Conservation (phyloP, 2,888 invertebrate genomes). For the Fabriciana adippe region DNA sequence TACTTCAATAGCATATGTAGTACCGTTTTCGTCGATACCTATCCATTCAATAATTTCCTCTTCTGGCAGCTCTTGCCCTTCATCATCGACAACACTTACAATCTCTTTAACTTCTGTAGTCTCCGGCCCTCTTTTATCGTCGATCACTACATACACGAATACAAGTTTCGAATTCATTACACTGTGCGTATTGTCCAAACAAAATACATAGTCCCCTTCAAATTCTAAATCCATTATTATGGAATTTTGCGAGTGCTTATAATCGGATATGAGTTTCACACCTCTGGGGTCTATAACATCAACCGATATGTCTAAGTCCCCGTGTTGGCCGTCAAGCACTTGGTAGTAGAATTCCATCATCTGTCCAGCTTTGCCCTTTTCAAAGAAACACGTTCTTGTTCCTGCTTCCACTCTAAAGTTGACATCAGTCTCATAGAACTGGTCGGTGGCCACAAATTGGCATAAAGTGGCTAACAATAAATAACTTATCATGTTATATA, state of each 20-base stretch:
- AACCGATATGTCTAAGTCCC: constrained; percentile 92
- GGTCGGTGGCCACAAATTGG: constrained; percentile 45
- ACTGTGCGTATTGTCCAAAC: constrained; percentile 93
- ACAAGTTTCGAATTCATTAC: constrained; percentile 90
- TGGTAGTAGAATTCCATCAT: constrained; percentile 73
- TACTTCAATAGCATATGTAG: constrained; percentile 66
- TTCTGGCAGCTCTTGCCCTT: constrained; percentile 59
- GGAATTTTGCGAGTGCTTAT: constrained; percentile 86
- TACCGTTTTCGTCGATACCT: constrained; percentile 54
- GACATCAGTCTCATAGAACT: constrained; percentile 60
- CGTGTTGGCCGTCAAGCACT: constrained; percentile 90
- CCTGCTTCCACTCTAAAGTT: constrained; percentile 70
- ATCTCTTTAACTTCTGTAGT: constrained; percentile 50
- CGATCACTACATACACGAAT: constrained; percentile 88
- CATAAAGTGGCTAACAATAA: constrained; percentile 26
- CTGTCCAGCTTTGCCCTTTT: constrained; percentile 62
- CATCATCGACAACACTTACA: constrained; percentile 44
- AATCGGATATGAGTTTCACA: constrained; percentile 83
- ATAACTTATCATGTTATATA: constrained; percentile 18
- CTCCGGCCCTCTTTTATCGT: constrained; percentile 75
- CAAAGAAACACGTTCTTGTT: constrained; percentile 64
- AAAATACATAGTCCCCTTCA: constrained; percentile 90
- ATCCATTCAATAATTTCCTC: constrained; percentile 65
- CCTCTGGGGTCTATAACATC: constrained; percentile 85
- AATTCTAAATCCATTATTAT: constrained; percentile 83